Evolutionary conservation across 2,113 vertebrate genomes (phyloP), one percentile per base, ranked within the genome.

Genomic region (Ptilonorhynchus violaceus): DNA sequence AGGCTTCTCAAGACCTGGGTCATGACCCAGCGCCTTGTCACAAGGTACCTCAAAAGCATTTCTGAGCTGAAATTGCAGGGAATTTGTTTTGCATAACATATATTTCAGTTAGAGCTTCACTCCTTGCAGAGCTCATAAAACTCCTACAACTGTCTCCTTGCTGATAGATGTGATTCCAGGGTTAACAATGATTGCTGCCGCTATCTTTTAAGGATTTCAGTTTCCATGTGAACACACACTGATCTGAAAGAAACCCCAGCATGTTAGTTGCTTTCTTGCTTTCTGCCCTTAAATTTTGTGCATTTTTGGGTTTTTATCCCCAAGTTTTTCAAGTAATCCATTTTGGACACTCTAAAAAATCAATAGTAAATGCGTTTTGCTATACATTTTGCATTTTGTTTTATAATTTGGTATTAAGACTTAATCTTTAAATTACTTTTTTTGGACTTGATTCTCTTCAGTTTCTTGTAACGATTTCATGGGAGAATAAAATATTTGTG

Each of bases 1-100:
- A 78, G 94, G 90, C 96, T 98, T 97, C 97, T 98, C 97, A 96
- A 98, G 97, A 91, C 96, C 91, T 39, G 92, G 97, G 96, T 97
- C 97, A 4, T 93, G 95, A 98, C 97, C 97, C 88, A 91, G 63
- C 21, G 88, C 89, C 92, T 86, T 41, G 85, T 97, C 97, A 93
- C 94, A 93, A 96, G 96, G 94, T 84, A 88, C 96, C 97, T 96
- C 93, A 94, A 93, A 96, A 97, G 80, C 84, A 91, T 85, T 95
- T 88, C 91, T 94, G 89, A 96, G 93, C 90, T 93, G 97, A 6
- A 84, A 77, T 66, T 50, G 91, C 30, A 10, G 7, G 35, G 89
- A 92, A 69, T 82, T 97, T 60, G 66, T 83, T 96, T 89, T 91
- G 85, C 56, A 59, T 42, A 76, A 70, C 19, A 72, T 21, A 4